Evolutionary conservation across 1,140 invertebrate genomes (phyloP).

Genomic region (Anastrepha ludens): DNA sequence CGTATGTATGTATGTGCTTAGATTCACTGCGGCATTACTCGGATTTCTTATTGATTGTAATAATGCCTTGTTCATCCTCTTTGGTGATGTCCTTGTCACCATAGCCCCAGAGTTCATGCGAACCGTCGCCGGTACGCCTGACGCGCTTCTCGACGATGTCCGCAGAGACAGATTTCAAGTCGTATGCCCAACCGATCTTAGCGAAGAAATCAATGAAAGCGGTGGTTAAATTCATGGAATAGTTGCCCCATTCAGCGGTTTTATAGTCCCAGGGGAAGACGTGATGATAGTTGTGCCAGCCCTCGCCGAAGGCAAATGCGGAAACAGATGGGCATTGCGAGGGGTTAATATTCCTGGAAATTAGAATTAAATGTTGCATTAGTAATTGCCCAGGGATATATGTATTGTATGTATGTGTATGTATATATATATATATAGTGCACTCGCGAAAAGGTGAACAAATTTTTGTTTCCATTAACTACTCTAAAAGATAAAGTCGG

Average conservation of each 20-base stretch:
- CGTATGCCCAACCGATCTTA: slow-evolving; percentile 89
- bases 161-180: slow-evolving; percentile 85
- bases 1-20: background rate
- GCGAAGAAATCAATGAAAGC: slow-evolving; percentile 88
- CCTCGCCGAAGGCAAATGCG: slow-evolving; percentile 84
- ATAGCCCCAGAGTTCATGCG: slow-evolving; percentile 85
- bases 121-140: slow-evolving; percentile 84
- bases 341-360: slow-evolving; percentile 81
- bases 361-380: slow-evolving; percentile 49
- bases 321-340: slow-evolving; percentile 82
- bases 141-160: slow-evolving; percentile 81
- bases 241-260: slow-evolving; percentile 85
- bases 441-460: no score
- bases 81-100: slow-evolving; percentile 83
- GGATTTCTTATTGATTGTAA: slow-evolving; percentile 77
- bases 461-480: no score
- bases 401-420: no score
- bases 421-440: no score
- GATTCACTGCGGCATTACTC: slow-evolving; percentile 13
- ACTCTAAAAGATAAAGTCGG: no score
- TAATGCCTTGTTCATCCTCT: slow-evolving; percentile 79
- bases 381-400: no score
- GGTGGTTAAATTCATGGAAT: slow-evolving; percentile 85
- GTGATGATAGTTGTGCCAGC: slow-evolving; percentile 96
- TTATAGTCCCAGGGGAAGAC: slow-evolving; percentile 94